phyloP scores from a whole-genome alignment of 2,888 invertebrate species.

The Abscondita cerata region DNA sequence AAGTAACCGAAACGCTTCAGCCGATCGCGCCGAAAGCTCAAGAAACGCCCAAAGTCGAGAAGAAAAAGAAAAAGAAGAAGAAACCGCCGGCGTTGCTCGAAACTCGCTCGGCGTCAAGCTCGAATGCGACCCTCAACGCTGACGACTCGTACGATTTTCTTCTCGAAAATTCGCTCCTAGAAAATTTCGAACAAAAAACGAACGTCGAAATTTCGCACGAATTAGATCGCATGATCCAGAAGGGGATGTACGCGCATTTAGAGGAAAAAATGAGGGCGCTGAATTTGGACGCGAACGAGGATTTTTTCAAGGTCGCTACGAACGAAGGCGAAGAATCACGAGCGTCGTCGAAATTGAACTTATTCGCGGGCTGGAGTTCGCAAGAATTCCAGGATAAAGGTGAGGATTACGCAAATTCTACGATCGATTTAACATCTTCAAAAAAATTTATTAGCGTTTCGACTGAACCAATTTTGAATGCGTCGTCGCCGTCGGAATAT shows the following conservation, averaged over 20 bases:
- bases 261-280: slow-evolving; percentile 55
- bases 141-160: slow-evolving; percentile 53
- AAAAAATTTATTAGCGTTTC: slow-evolving; percentile 21
- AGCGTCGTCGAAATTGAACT: slow-evolving; percentile 41
- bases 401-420: slow-evolving; percentile 19
- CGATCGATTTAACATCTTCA: slow-evolving; percentile 20
- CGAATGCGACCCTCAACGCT: slow-evolving; percentile 41
- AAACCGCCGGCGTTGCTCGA: slow-evolving; percentile 26
- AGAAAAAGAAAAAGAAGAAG: slow-evolving; percentile 46
- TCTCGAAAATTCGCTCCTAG: slow-evolving; percentile 43
- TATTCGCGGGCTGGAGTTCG: slow-evolving; percentile 38
- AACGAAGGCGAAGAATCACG: slow-evolving; percentile 30
- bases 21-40: background rate
- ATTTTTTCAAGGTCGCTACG: slow-evolving; percentile 51
- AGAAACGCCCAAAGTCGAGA: slow-evolving; percentile 12
- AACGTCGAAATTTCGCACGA: slow-evolving; percentile 57
- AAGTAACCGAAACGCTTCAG: background rate
- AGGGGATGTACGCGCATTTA: slow-evolving; percentile 55
- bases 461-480: slow-evolving; percentile 8
- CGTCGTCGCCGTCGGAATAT: slow-evolving; percentile 40
- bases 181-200: slow-evolving; percentile 50
- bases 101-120: slow-evolving; percentile 38
- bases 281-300: slow-evolving; percentile 48
- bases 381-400: slow-evolving; percentile 16
- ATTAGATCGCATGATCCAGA: slow-evolving; percentile 56